Base-by-base conservation (phyloP, 1,140 invertebrate species). In the Lepidurus packardi region DNA sequence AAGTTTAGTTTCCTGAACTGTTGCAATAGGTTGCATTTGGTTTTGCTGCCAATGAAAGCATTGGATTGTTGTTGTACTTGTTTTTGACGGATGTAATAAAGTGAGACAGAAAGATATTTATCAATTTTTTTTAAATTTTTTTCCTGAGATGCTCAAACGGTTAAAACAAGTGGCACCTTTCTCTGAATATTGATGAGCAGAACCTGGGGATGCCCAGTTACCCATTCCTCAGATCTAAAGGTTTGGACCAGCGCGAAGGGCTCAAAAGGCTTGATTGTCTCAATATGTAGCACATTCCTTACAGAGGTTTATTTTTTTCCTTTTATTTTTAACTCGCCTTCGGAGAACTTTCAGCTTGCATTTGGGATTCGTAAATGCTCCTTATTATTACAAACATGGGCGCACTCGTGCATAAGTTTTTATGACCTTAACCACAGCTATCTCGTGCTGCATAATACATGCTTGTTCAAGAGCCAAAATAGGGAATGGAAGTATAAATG, bases 91-190 rank as follows among this genome's bases (percentile, higher is more conserved):
- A 65, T 21, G 53, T 65, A 65, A 65, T 65, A 65, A 65, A 65
- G 53, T 1, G 21, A n/a, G 53, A n/a, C 53, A 21, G 7, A 65
- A 65, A 13, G 21, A 9, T 16, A 16, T n/a, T n/a, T 16, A 7
- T 21, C 21, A 65, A 13, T 13, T 13, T n/a, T n/a, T n/a, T n/a
- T n/a, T n/a, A 65, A 65, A n/a, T 13, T 65, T 65, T 65, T 65
- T 5, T 21, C 53, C 53, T 16, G 53, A 65, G n/a, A 65, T 65
- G 21, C 21, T 16, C 53, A 65, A 65, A 65, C 21, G 53, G 16
- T 65, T 65, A 65, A 65, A 65, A 65, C 53, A 65, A 65, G 53
- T 65, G 53, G 53, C 53, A 65, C 53, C 53, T 65, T 65, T 65
- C 34, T 65, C 21, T 65, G 53, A 65, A 65, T 65, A 65, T 65